Evolutionary conservation across 2,888 invertebrate genomes (phyloP), one percentile per base, ranked within the genome.

Genomic region (Brassicogethes aeneus): DNA sequence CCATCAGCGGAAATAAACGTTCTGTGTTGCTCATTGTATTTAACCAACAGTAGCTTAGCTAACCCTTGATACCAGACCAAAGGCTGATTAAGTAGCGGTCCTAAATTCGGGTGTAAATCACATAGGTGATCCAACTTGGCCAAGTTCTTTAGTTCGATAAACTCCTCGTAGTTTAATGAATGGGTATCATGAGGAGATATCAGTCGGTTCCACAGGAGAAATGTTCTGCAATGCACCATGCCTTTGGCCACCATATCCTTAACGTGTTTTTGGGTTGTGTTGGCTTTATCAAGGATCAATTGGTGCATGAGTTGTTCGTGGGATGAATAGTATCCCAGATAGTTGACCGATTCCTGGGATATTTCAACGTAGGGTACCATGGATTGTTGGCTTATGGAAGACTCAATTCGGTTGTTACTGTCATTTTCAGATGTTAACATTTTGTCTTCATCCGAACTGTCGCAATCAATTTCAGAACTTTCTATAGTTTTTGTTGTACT

Each of bases 201-300:
- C 40, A 85, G 66, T 54, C 80, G 74, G 50, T 79, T 77, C 85
- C 85, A 85, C 2, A 84, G 65, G n/a, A 76, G 65, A 61, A 83
- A 81, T 29, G 81, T 76, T 36, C 81, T 69, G 59, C 84, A 84
- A 56, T 82, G 78, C 10, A 79, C 70, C 56, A 77, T 77, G 13
- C 83, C 82, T 53, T 73, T 72, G 8, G 74, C 69, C 2, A 83
- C 77, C 72, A 83, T 77, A 16, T 71, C 70, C 15, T 66, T 65
- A 29, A 84, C 77, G 48, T 75, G 72, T 34, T 66, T 66, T 35
- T 73, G 71, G 1, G 76, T 76, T 2, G 69, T 68, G 15, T 66
- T 60, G 1, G 77, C 77, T 56, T 78, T 77, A 17, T 76, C 72
- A 52, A 72, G 62, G 40, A 79, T 77, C 42, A 77, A 61, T 51